These are phyloP conservation scores for Dryobotodes eremita DNA, from an alignment of 2,888 invertebrate genomes.

Conservation along the genomic window DNA sequence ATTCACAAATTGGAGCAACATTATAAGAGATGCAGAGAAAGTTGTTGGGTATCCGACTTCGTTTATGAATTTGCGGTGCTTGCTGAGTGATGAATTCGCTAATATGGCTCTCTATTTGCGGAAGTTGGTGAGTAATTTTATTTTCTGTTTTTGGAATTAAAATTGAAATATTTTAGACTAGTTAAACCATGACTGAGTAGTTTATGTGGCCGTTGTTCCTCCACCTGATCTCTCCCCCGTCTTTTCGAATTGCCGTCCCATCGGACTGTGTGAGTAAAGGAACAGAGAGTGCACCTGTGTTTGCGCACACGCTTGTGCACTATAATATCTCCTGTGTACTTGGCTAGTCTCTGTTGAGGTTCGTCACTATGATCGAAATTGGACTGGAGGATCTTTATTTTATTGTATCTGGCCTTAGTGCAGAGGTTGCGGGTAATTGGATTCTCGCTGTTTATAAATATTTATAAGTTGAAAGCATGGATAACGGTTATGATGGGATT, in stretches of 20 bases:
- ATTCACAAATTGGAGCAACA: constrained; percentile 88
- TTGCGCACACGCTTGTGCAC: too few species aligned
- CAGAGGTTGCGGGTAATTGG: not conserved
- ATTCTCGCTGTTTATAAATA: not conserved
- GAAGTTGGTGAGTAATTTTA: constrained; percentile 85
- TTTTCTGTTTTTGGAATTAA: not conserved
- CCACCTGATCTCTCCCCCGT: too few species aligned
- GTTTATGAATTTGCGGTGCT: constrained; percentile 91
- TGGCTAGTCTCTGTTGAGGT: too few species aligned
- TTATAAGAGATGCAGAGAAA: constrained; percentile 88
- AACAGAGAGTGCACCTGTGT: too few species aligned
- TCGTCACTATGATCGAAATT: too few species aligned
- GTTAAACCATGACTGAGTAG: not conserved
- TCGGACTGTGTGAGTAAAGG: too few species aligned
- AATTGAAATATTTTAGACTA: not conserved
- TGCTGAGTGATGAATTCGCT: constrained; percentile 91
- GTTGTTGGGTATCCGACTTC: constrained; percentile 91
- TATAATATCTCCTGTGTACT: too few species aligned
- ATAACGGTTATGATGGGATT: not conserved
- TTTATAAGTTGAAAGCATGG: not conserved
- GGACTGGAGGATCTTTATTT: too few species aligned
- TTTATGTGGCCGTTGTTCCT: too few species aligned
- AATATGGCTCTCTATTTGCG: constrained; percentile 90
- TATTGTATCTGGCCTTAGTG: too few species aligned
- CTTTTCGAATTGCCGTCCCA: too few species aligned